Conservation (phyloP, 2,888 invertebrate genomes). For the Mesochorus sp. region DNA sequence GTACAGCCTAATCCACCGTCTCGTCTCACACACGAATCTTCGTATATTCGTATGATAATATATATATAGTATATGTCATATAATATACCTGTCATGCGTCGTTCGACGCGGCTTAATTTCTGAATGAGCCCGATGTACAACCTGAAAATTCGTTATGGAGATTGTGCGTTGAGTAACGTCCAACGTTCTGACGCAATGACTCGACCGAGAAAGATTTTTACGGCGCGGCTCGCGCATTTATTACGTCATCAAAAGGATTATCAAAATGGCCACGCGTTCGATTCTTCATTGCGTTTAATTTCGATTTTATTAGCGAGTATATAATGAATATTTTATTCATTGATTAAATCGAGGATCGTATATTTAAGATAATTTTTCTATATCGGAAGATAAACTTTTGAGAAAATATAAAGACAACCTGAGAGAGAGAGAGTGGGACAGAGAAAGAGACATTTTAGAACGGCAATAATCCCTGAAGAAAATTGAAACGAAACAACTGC, state of each 20-base stretch:
- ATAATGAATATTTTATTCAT: too few relatives aligned
- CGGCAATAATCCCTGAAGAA: too few relatives aligned
- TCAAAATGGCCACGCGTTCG: background rate
- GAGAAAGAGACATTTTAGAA: too few relatives aligned
- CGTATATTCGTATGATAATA: background rate
- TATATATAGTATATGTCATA: constrained; percentile 7
- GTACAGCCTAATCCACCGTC: too few relatives aligned
- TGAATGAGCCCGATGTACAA: background rate
- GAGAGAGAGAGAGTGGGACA: too few relatives aligned
- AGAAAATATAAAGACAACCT: too few relatives aligned
- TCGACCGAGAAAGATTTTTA: constrained; percentile 16
- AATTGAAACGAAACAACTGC: too few relatives aligned
- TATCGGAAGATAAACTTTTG: too few relatives aligned
- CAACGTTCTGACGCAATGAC: constrained; percentile 44
- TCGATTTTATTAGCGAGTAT: background rate
- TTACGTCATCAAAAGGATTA: too few relatives aligned
- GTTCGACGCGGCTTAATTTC: constrained; percentile 3
- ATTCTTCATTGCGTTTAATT: background rate
- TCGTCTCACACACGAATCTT: background rate
- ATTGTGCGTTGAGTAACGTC: constrained; percentile 53
- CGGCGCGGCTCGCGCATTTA: constrained; percentile 1
- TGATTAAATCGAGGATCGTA: too few relatives aligned
- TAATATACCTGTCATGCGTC: constrained; percentile 33
- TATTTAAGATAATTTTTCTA: too few relatives aligned
- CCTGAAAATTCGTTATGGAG: constrained; percentile 38